Evolutionary conservation across 30 jellyfish, hydroid and myxozoan species (phyloP).

Genomic region (Hydractinia echinata): DNA sequence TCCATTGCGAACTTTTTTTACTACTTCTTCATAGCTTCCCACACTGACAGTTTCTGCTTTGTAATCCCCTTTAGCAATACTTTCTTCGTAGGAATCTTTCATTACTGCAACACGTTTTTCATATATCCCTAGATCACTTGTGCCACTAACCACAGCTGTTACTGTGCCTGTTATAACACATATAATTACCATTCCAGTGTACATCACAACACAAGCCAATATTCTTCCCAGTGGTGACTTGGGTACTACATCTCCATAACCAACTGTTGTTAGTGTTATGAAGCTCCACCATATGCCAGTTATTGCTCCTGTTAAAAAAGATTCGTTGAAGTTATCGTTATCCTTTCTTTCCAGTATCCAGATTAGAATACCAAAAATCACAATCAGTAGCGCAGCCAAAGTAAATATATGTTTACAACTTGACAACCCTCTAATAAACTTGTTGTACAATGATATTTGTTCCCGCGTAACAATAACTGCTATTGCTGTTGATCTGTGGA

Average conservation of each 20-base stretch:
- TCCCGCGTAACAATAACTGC: conserved; percentile 6
- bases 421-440: not conserved
- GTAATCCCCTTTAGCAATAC: not conserved
- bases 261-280: conserved; percentile 5
- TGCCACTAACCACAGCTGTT: not conserved
- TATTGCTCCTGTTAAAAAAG: not conserved
- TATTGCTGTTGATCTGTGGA: not conserved
- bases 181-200: conserved; percentile 1
- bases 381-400: not conserved
- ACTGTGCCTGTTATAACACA: conserved; percentile 6
- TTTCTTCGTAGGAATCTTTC: not conserved
- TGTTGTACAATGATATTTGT: not conserved
- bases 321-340: not conserved
- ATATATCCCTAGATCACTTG: conserved; percentile 1
- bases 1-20: not conserved
- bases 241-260: conserved; percentile 16
- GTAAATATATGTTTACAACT: not conserved
- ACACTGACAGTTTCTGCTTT: not conserved
- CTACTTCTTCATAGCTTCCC: not conserved
- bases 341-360: not conserved
- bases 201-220: not conserved
- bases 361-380: conserved; percentile 5
- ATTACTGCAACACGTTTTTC: not conserved
- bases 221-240: not conserved
- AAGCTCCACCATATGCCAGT: conserved; percentile 19